These are phyloP conservation scores for Drosophila ambigua DNA, from an alignment of 1,140 invertebrate genomes.

Conservation along the genomic window DNA sequence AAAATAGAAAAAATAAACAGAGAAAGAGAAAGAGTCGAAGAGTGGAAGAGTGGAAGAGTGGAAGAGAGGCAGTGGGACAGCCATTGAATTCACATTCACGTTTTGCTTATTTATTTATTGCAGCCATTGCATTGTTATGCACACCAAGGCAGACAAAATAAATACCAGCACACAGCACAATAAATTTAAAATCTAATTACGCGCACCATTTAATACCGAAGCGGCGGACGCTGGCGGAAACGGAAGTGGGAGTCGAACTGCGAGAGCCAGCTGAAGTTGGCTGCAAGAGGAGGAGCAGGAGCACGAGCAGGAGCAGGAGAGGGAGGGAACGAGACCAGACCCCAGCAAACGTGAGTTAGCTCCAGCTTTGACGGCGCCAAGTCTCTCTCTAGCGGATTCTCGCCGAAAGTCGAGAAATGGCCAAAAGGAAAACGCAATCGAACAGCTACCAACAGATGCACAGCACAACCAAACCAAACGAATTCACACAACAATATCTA, in stretches of 20 bases:
- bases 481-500: constrained; percentile 28
- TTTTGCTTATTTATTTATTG: constrained; percentile 78
- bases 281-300: neutral
- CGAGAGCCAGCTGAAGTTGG: constrained; percentile 1
- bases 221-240: constrained; percentile 39
- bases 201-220: constrained; percentile 81
- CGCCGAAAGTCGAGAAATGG: neutral
- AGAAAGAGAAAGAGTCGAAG: neutral
- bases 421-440: constrained; percentile 35
- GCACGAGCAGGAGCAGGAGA: neutral
- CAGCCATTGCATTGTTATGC: constrained; percentile 76
- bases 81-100: constrained; percentile 73
- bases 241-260: constrained; percentile 40
- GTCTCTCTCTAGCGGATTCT: constrained; percentile 32
- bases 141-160: constrained; percentile 71
- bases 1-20: neutral
- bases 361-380: constrained; percentile 27
- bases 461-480: constrained; percentile 14
- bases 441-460: constrained; percentile 10
- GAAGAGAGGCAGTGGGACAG: constrained; percentile 3
- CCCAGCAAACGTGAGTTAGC: constrained; percentile 48
- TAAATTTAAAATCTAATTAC: constrained; percentile 83
- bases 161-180: constrained; percentile 61
- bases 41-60: neutral
- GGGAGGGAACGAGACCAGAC: neutral